Conservation (phyloP, 2,113 vertebrate species). For the Propithecus coquereli region DNA sequence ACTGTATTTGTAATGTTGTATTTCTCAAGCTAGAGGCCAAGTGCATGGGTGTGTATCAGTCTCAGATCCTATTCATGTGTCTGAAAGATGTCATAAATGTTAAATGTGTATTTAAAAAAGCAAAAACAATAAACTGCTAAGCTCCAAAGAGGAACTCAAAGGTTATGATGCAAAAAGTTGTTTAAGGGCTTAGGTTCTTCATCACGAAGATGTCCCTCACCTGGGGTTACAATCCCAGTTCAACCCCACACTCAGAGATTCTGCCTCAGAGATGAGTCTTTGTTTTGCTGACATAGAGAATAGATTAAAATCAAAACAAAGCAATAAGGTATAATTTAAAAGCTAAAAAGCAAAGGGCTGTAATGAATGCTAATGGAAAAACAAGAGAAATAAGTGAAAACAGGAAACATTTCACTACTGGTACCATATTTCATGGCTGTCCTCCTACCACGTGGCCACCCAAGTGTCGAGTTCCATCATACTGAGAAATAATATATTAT, state of each 20-base stretch:
- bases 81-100: slow-evolving; percentile 23
- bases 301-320: neutral
- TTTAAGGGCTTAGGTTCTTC: neutral
- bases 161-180: neutral
- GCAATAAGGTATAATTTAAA: neutral
- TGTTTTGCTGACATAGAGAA: neutral
- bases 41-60: neutral
- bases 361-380: neutral
- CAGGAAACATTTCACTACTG: neutral
- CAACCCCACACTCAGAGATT: neutral
- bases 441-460: accelerated
- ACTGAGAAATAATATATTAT: neutral
- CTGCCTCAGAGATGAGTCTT: neutral
- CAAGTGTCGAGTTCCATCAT: neutral
- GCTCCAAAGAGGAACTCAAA: neutral
- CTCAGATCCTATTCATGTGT: neutral
- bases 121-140: neutral
- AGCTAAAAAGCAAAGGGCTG: neutral
- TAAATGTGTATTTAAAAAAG: neutral
- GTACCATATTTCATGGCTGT: neutral
- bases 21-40: neutral
- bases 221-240: neutral
- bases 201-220: neutral
- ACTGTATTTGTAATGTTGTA: neutral
- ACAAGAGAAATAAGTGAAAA: neutral